Percentiles rank a stretch among this genome's conserved stretches.
phyloP scores from a whole-genome alignment of 2,797 vertebrate genomes.

The Etheostoma perlongum region DNA sequence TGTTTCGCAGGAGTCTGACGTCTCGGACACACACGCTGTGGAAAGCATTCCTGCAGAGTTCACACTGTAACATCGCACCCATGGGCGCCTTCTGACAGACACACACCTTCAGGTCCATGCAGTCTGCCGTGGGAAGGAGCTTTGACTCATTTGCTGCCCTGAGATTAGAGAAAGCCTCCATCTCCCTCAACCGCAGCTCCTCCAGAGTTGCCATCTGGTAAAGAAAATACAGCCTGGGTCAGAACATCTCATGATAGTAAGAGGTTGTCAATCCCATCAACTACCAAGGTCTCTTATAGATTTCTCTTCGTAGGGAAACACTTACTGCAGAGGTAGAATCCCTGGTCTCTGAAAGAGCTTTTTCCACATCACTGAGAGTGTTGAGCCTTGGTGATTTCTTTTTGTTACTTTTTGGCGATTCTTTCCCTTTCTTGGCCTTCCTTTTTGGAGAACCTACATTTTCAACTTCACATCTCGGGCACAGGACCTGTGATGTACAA shows the following conservation, averaged over 20 bases:
- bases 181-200: slow-evolving; percentile 91
- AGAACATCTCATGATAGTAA: background rate
- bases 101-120: slow-evolving; percentile 89
- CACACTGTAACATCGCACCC: slow-evolving; percentile 95
- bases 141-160: slow-evolving; percentile 93
- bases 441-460: slow-evolving; percentile 86
- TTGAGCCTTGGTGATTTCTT: slow-evolving; percentile 88
- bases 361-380: slow-evolving; percentile 89
- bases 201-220: slow-evolving; percentile 92
- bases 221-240: slow-evolving; percentile 13
- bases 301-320: slow-evolving; percentile 15
- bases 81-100: slow-evolving; percentile 92
- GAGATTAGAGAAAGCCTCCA: slow-evolving; percentile 91
- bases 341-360: slow-evolving; percentile 88
- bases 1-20: slow-evolving; percentile 65
- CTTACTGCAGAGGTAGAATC: slow-evolving; percentile 92
- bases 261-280: background rate
- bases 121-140: slow-evolving; percentile 87
- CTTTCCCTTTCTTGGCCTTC: slow-evolving; percentile 93
- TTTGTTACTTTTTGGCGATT: slow-evolving; percentile 86
- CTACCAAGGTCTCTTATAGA: background rate
- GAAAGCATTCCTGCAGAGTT: slow-evolving; percentile 95
- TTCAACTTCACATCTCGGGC: slow-evolving; percentile 92
- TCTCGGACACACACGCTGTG: slow-evolving; percentile 90
- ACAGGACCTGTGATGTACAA: slow-evolving; percentile 87